Percentiles rank a stretch among this genome's conserved stretches.
Conservation (phyloP, 2,797 vertebrate genomes). For the Lateolabrax maculatus region DNA sequence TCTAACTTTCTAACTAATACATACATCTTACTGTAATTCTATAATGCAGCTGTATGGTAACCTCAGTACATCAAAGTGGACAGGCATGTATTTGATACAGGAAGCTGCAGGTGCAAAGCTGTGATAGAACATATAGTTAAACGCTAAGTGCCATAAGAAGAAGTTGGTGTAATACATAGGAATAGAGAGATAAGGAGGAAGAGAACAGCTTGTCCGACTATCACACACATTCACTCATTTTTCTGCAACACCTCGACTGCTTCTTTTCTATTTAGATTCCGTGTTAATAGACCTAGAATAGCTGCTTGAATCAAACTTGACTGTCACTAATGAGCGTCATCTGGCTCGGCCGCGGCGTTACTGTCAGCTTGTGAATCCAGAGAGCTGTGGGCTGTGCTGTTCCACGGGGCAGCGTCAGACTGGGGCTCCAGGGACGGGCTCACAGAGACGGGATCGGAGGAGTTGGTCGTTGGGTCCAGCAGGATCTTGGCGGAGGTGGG, state of each 20-base stretch:
- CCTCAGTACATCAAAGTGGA: constrained; percentile 36
- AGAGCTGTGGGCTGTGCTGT: constrained; percentile 57
- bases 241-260: constrained; percentile 3
- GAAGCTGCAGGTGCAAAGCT: constrained; percentile 56
- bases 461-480: constrained; percentile 40
- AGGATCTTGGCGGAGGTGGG: constrained; percentile 39
- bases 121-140: constrained; percentile 50
- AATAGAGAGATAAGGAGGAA: constrained; percentile 38
- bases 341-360: constrained; percentile 18
- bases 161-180: constrained; percentile 33
- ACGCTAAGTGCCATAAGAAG: constrained; percentile 37
- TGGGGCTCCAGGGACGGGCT: constrained; percentile 54
- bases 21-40: constrained; percentile 26
- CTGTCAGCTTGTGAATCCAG: constrained; percentile 48
- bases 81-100: constrained; percentile 18
- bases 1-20: constrained; percentile 51
- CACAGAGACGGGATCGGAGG: constrained; percentile 11
- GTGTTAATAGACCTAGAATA: constrained; percentile 19
- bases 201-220: constrained; percentile 25
- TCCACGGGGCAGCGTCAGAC: constrained; percentile 40
- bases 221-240: constrained; percentile 12
- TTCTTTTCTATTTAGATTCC: constrained; percentile 23
- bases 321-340: constrained; percentile 49
- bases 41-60: constrained; percentile 22
- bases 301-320: constrained; percentile 15